These are phyloP conservation scores for Ciona savignyi DNA, from an alignment of 23 tunicate genomes.

Conservation along the genomic window DNA sequence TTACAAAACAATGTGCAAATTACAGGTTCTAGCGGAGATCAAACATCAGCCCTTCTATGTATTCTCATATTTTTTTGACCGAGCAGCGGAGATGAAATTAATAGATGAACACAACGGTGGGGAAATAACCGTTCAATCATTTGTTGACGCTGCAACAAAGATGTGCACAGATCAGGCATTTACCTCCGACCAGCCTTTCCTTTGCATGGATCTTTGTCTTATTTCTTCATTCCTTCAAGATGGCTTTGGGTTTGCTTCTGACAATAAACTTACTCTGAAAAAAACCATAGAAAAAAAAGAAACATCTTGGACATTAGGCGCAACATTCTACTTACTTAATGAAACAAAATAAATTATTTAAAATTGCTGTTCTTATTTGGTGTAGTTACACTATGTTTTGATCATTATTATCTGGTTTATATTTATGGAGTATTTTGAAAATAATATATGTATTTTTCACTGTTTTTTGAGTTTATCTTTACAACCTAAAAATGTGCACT, in stretches of 20 bases:
- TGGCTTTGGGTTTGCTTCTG: slow-evolving; percentile 42
- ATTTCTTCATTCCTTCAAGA: slow-evolving; percentile 40
- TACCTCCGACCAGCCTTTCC: slow-evolving; percentile 38
- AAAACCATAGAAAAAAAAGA: slow-evolving; percentile 49
- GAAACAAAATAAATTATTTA: too few relatives aligned
- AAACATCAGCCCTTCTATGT: slow-evolving; percentile 52
- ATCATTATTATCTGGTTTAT: too few relatives aligned
- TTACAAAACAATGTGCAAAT: not conserved
- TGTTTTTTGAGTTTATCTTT: too few relatives aligned
- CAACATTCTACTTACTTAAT: slow-evolving; percentile 34
- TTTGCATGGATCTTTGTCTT: slow-evolving; percentile 63
- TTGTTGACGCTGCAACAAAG: slow-evolving; percentile 32
- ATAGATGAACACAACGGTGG: slow-evolving; percentile 79
- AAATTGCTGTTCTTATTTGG: too few relatives aligned
- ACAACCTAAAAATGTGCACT: too few relatives aligned
- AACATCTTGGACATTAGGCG: slow-evolving; percentile 74
- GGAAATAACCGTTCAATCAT: slow-evolving; percentile 24
- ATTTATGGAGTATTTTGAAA: too few relatives aligned
- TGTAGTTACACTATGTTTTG: too few relatives aligned
- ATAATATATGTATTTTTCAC: too few relatives aligned
- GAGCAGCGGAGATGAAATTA: slow-evolving; percentile 41
- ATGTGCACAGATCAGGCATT: slow-evolving; percentile 24
- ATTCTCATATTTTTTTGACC: slow-evolving; percentile 84
- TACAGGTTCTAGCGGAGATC: slow-evolving; percentile 42
- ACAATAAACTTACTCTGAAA: slow-evolving; percentile 19